Evolutionary conservation across 1,140 invertebrate genomes (phyloP), one percentile per base, ranked within the genome.

Genomic region (Ceratitis capitata): DNA sequence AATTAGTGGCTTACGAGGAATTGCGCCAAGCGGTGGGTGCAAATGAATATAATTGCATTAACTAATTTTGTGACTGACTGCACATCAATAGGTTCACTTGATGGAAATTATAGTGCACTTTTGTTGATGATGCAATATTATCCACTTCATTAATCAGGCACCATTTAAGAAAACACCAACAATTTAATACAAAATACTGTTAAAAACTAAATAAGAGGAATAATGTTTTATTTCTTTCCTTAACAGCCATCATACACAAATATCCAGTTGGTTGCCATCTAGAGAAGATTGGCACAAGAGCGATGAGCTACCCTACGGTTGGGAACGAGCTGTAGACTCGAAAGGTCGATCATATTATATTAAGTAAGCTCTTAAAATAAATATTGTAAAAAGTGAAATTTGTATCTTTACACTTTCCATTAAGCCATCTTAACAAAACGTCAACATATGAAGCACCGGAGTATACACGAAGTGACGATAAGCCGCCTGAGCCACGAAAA

Each of bases 341-440:
- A 94, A 96, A 86, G 96, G 96, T 84, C 95, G 96, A 91, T 94
- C 94, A 69, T 98, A 98, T 92, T 98, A 95, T 89, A 97, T 98
- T 92, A 98, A 98, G 97, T 98, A 92, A 95, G 95, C 94, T 47
- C 16, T n/a, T 14, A 16, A 69, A 39, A 23, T 47, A 61, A 2
- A 9, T 23, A 26, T 23, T n/a, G 9, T 29, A 10, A 14, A 10
- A 23, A n/a, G 47, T 82, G 26, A 9, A 32, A 16, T n/a, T 19
- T 39, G 23, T 42, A 9, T 32, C 1, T 82, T 69, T 51, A 83
- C 45, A 6, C 26, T 45, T 58, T 83, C 82, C 5, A 26, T 83
- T 1, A 29, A 86, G 86, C n/a, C 97, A 98, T 92, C 92, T 97
- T 85, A 97, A 97, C 91, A 97, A 97, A 92, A 97, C 96, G 3